Conservation (phyloP, 2,113 vertebrate species). For the Gracilinanus agilis region DNA sequence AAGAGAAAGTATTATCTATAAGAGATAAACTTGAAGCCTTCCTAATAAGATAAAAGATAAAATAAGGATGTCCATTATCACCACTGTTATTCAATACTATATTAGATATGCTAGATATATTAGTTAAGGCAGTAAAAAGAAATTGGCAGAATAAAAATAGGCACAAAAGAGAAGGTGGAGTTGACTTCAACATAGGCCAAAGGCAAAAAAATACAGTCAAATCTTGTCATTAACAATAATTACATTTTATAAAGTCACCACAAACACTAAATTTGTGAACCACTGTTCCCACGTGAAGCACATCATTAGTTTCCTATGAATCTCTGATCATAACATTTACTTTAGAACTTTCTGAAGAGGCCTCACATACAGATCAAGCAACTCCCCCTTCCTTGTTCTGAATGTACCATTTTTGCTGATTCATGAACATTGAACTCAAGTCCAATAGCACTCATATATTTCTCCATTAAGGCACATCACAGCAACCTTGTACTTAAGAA, state of each 20-base stretch:
- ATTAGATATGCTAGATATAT: background rate
- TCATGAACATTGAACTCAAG: background rate
- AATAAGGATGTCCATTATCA: background rate
- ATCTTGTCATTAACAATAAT: background rate
- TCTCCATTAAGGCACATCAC: background rate
- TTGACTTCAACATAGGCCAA: background rate
- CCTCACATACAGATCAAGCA: background rate
- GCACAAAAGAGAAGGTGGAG: background rate
- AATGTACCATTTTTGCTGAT: background rate
- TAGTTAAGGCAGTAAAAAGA: background rate
- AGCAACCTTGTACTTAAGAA: background rate
- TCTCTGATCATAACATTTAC: background rate
- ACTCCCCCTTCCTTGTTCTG: background rate
- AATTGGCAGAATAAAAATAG: background rate
- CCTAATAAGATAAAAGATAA: background rate
- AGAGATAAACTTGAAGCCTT: background rate
- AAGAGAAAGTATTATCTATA: background rate
- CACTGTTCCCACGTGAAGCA: background rate
- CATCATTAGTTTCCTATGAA: background rate
- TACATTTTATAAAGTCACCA: background rate
- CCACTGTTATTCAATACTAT: background rate
- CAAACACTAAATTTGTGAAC: background rate
- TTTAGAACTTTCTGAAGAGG: background rate
- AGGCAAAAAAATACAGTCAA: background rate
- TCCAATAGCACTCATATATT: background rate